Evolutionary conservation across 2,888 invertebrate species (phyloP).

Genomic region (Fragum whitleyi): DNA sequence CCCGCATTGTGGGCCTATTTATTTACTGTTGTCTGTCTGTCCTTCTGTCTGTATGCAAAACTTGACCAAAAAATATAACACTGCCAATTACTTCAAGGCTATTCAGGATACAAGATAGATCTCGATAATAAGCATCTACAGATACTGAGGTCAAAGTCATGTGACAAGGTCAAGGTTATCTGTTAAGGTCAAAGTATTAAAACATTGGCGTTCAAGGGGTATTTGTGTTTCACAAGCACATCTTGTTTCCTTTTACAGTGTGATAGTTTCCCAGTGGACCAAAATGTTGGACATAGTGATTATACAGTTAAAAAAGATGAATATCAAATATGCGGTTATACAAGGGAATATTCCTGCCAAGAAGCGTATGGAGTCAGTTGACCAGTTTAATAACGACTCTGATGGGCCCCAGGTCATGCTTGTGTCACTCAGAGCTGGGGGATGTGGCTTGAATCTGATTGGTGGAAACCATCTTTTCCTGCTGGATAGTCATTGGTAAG

Average conservation of each 20-base stretch:
- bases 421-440: slow-evolving; percentile 96
- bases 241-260: slow-evolving; percentile 78
- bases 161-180: too few species aligned
- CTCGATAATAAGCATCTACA: too few species aligned
- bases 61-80: too few species aligned
- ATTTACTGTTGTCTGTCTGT: too few species aligned
- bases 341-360: slow-evolving; percentile 92
- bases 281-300: slow-evolving; percentile 91
- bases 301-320: slow-evolving; percentile 87
- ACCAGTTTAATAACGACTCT: slow-evolving; percentile 89
- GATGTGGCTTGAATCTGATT: slow-evolving; percentile 96
- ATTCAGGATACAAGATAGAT: too few species aligned
- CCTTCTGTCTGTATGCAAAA: too few species aligned
- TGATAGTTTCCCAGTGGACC: slow-evolving; percentile 97
- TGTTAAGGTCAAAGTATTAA: too few species aligned
- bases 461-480: slow-evolving; percentile 96
- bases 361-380: slow-evolving; percentile 90
- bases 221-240: too few species aligned
- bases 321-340: slow-evolving; percentile 89
- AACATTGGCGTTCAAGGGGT: too few species aligned
- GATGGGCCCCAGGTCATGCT: slow-evolving; percentile 89
- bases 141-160: too few species aligned
- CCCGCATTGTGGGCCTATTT: too few species aligned
- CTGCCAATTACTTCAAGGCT: too few species aligned
- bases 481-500: slow-evolving; percentile 95